Evolutionary conservation across 2,113 vertebrate species (phyloP).

Genomic region (Synodontis membranacea): DNA sequence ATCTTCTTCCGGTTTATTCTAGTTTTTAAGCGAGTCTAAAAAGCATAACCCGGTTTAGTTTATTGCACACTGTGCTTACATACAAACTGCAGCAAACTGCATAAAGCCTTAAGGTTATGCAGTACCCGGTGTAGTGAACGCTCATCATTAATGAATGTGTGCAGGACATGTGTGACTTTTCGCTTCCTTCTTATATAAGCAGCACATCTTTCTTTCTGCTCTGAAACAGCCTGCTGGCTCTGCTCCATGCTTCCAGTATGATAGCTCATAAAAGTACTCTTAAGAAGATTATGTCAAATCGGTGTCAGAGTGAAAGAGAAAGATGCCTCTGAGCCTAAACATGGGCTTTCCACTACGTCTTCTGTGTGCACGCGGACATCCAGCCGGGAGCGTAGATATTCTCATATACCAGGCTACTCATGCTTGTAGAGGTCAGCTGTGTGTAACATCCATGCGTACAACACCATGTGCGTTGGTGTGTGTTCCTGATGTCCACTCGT

Average conservation of each 20-base stretch:
- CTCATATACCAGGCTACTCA: not conserved
- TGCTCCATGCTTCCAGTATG: not conserved
- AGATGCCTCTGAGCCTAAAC: not conserved
- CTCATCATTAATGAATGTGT: not conserved
- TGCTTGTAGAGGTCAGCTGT: not conserved
- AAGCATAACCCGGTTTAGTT: too few species aligned
- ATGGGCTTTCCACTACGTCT: not conserved
- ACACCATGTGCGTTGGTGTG: not conserved
- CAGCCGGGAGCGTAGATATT: not conserved
- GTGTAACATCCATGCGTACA: not conserved
- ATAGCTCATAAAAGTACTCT: constrained; percentile 11
- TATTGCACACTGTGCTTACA: not conserved
- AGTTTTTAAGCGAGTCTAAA: not conserved
- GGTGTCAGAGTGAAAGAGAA: constrained; percentile 3
- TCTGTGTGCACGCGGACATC: not conserved
- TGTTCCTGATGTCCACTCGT: not conserved
- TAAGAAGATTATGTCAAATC: constrained; percentile 7
- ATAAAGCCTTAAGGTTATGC: not conserved
- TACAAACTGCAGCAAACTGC: not conserved
- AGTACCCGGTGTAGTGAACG: not conserved
- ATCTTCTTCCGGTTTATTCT: not conserved
- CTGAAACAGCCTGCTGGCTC: not conserved
- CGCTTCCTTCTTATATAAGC: not conserved
- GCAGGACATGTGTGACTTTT: not conserved
- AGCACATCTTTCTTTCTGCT: not conserved